A percentile compares a stretch with the other conserved stretches of the same genome.
Conservation (phyloP, 1,140 invertebrate genomes). For the Diorhabda elongata region DNA sequence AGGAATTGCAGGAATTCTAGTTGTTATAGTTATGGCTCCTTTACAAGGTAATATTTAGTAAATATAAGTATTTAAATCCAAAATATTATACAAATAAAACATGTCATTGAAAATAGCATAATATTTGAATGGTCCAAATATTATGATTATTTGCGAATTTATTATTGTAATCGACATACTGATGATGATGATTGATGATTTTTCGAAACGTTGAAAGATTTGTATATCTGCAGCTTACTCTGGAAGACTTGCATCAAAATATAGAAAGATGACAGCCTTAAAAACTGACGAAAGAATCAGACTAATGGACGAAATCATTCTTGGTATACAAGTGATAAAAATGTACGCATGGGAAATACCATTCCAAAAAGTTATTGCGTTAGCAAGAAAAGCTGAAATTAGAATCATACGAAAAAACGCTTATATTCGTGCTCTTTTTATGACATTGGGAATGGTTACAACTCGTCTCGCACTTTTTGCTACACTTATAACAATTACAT, state of each 20-base stretch:
- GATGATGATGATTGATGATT: too few species aligned
- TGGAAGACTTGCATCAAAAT: conserved; percentile 58
- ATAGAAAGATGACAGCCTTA: conserved; percentile 53
- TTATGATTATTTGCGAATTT: too few species aligned
- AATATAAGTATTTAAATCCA: too few species aligned
- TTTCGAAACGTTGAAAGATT: too few species aligned
- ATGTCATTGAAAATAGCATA: too few species aligned
- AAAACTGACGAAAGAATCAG: conserved; percentile 57
- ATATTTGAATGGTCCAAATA: too few species aligned
- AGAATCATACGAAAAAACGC: conserved; percentile 59
- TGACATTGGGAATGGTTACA: conserved; percentile 66
- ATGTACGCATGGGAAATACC: conserved; percentile 84
- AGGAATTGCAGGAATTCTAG: conserved; percentile 68
- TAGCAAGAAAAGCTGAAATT: conserved; percentile 57
- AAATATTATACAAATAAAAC: too few species aligned
- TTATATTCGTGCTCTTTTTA: conserved; percentile 65
- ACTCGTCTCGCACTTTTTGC: conserved; percentile 64
- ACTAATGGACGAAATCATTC: conserved; percentile 59
- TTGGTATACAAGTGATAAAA: conserved; percentile 66
- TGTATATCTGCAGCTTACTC: conserved; percentile 51
- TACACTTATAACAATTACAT: conserved; percentile 57
- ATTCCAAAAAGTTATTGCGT: conserved; percentile 56
- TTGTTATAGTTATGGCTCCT: conserved; percentile 75
- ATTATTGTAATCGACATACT: too few species aligned
- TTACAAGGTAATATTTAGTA: conserved; percentile 59